Evolutionary conservation across 2,797 vertebrate species (phyloP), one percentile per base, ranked within the genome.

Genomic region (Gallinago nigripennis): DNA sequence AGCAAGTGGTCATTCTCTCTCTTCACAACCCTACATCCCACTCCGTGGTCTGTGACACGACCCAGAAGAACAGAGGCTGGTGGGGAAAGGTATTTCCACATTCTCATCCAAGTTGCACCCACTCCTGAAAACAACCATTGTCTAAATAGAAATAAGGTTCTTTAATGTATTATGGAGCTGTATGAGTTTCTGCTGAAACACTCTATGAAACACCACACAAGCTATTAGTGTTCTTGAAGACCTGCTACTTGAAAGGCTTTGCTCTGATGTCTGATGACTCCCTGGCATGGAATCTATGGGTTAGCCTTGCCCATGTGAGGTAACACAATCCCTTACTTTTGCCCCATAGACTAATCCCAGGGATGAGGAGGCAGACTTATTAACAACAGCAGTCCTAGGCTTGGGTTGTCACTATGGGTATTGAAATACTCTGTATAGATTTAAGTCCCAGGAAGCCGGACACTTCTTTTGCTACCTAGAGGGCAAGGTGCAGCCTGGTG

Each of bases 111-210:
- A 27, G 28, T 16, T 43, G 8, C 15, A 58, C 6, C 21, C 8
- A 8, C 25, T 53, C 6, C 17, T 60, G 39, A 16, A 66, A 80
- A 51, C 16, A 92, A 51, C 1, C 3, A 7, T 3, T 25, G 10
- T 28, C 31, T 45, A 77, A 63, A 82, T 9, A 70, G 33, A 73
- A 78, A 16, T 30, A 6, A 87, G 79, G 12, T 54, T 80, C 41
- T 72, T 0, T 21, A 12, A 31, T 0, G 1, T 39, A 9, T 79
- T 28, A 12, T n/a, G 33, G 37, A 90, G 30, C 8, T 1, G 0
- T 43, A 14, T 7, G 56, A 54, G 19, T 37, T 72, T 82, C n/a
- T 85, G 23, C 15, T 77, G 58, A 73, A 58, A 43, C 48, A 45
- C 4, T 8, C 23, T 64, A 18, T 37, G 31, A 58, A 82, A n/a